Base-by-base conservation (phyloP, 2,797 vertebrate genomes). In the Amblyopsis hoosieri region DNA sequence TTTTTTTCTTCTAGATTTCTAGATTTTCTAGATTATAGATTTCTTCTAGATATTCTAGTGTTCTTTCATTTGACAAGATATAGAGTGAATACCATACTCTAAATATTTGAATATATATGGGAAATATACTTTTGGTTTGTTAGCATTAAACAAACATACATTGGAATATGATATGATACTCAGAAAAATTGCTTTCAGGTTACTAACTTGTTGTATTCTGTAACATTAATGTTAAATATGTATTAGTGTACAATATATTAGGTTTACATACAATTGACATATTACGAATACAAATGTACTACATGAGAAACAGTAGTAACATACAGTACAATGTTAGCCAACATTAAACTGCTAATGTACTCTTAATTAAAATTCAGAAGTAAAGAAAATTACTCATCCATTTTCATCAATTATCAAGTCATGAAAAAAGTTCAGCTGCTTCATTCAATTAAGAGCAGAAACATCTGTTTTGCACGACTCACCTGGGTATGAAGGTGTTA, bases 401-500 rank as follows among this genome's bases (percentile, higher is more conserved):
- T 49, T 49, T 49, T 2, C 7, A 37, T 37, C 33, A 37, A 52
- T 48, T 45, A 42, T 47, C 15, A 54, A 45, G 17, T 4, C 52
- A 9, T 53, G n/a, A 17, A 60, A 59, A 63, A 12, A 42, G 48
- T 0, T 13, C 12, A 51, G 48, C 1, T 13, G 12, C 46, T 58
- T 47, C 13, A 19, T 4, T 58, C 29, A 14, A 4, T 47, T 51
- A 46, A 19, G 23, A 53, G 45, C 7, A 55, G 63, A 60, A 63
- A 10, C 3, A 0, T 46, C 11, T 13, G 3, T 49, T 66, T 68
- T 52, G 2, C 12, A 46, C 23, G 52, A 86, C 87, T 89, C 67
- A 91, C 90, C 90, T 80, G 58, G 53, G 10, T 54, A 52, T 51
- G 53, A 45, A 61, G 75, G 64, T 17, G 50, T 1, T 23, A 62